Base-by-base conservation (phyloP, 2,113 vertebrate genomes). In the Saguinus imperator region DNA sequence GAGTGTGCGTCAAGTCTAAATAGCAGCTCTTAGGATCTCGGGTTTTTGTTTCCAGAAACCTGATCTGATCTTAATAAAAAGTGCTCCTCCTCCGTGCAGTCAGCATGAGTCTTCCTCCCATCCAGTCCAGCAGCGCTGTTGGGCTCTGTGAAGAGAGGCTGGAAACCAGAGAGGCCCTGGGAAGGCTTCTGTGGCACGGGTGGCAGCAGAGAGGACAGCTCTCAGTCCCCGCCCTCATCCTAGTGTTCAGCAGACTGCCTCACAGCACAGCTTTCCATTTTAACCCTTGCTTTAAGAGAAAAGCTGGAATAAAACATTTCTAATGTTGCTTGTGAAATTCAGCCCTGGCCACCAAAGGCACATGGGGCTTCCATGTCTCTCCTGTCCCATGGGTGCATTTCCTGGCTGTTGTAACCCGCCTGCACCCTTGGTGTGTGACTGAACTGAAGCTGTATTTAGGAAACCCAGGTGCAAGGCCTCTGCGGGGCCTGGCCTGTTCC, bases 401-500 rank as follows among this genome's bases (percentile, higher is more conserved):
- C 61, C 79, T 0, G 89, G 7, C 73, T 82, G 83, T 86, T 94
- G 82, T 0, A 0, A 68, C 79, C 75, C 79, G 20, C 57, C 84
- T 91, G 86, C 95, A 97, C 84, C 84, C 8, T 80, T 75, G 37
- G n/a, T 77, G 43, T 18, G 57, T 61, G 57, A 1, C 94, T 89
- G 94, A 95, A 96, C 85, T 8, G 35, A 45, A 55, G 70, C 27
- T 13, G 8, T 13, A 6, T 73, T 68, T 14, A 75, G 35, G 70
- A 92, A 79, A 2, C 35, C 35, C 45, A 80, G 72, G 5, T 0
- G 37, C 32, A 89, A 93, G 89, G 96, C 96, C 95, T 97, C 91
- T 96, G 58, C 81, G 73, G 32, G 21, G 72, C 40, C 52, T 29
- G 21, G 72, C 40, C 72, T 20, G 9, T 35, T 89, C 8, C n/a